Percentiles rank a stretch among this genome's conserved stretches.
phyloP scores from a whole-genome alignment of 2,797 vertebrate genomes.

The Propithecus deckenii region DNA sequence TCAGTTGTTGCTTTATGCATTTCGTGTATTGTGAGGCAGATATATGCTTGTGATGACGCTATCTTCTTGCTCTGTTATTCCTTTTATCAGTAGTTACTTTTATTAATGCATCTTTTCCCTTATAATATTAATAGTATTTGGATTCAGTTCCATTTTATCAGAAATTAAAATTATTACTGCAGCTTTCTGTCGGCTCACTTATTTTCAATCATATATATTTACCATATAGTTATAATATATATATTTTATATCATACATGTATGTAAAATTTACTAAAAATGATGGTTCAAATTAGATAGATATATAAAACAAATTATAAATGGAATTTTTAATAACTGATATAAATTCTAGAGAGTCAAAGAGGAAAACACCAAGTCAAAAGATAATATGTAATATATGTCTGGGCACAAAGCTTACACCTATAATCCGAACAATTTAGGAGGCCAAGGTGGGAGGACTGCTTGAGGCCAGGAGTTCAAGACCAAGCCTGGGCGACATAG shows the following conservation, averaged over 20 bases:
- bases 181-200: background rate
- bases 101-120: background rate
- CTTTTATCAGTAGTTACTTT: background rate
- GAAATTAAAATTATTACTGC: background rate
- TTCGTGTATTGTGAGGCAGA: background rate
- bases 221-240: background rate
- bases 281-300: background rate
- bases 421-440: background rate
- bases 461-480: background rate
- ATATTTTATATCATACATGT: background rate
- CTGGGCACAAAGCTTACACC: background rate
- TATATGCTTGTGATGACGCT: background rate
- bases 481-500: background rate
- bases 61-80: background rate
- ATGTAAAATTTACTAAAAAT: background rate
- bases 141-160: background rate
- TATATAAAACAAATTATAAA: background rate
- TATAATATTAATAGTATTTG: background rate
- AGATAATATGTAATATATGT: too few relatives aligned
- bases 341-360: too few relatives aligned
- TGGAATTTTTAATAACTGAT: background rate
- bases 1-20: background rate
- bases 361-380: too few relatives aligned
- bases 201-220: background rate
- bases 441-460: background rate